Percentiles rank a stretch among this genome's conserved stretches.
Evolutionary conservation across 53 echinoderm and acorn worm species (phyloP).

Genomic region (Luidia sarsii): DNA sequence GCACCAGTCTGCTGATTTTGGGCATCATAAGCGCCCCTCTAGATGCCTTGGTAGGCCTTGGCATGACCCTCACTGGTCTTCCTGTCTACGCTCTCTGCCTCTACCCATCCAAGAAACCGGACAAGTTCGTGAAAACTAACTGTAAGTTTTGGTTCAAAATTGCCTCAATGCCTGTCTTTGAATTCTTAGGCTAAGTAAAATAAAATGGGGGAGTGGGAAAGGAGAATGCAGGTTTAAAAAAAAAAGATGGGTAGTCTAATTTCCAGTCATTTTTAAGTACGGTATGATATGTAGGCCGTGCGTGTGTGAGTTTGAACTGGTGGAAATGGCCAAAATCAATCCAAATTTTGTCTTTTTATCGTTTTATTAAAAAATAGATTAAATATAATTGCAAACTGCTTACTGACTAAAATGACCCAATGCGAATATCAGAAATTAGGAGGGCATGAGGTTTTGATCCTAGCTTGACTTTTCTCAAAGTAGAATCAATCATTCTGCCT

Average conservation of each 20-base stretch:
- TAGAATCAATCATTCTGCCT: too few relatives aligned
- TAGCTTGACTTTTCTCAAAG: too few relatives aligned
- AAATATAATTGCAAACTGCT: too few relatives aligned
- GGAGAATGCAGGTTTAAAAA: not conserved
- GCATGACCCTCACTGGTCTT: constrained; percentile 22
- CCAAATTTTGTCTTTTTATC: not conserved
- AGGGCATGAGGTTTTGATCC: too few relatives aligned
- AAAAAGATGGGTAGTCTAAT: too few relatives aligned
- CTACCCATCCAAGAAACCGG: constrained; percentile 17
- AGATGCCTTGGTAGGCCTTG: constrained; percentile 37
- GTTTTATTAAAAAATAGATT: too few relatives aligned
- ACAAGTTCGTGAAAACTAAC: not conserved
- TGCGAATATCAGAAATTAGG: too few relatives aligned
- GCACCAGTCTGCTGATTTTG: constrained; percentile 5
- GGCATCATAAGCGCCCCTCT: constrained; percentile 10
- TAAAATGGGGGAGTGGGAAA: not conserved
- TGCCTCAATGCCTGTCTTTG: too few relatives aligned
- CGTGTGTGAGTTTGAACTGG: not conserved
- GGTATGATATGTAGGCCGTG: too few relatives aligned
- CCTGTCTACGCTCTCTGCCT: constrained; percentile 36
- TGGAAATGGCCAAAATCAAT: not conserved
- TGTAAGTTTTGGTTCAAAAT: constrained; percentile 8
- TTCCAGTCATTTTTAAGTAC: too few relatives aligned
- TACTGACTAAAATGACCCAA: too few relatives aligned
- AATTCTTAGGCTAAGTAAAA: not conserved